Evolutionary conservation across 2,113 vertebrate genomes (phyloP).

Genomic region (Heloderma charlesbogerti): DNA sequence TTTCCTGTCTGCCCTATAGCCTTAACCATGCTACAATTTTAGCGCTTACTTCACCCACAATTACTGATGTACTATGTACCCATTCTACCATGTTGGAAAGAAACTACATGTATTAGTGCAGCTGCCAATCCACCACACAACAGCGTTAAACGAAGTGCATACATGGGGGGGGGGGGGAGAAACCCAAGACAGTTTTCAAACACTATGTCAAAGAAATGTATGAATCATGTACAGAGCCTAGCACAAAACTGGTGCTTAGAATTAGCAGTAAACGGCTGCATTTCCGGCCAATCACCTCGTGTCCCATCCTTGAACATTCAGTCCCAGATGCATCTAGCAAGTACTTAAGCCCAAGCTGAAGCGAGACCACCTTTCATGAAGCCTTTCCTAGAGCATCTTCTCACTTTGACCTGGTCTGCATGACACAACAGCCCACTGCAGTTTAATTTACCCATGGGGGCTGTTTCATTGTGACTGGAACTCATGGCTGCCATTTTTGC

Average conservation of each 20-base stretch:
- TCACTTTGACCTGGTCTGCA: neutral
- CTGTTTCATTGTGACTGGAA: no score
- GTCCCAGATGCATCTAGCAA: neutral
- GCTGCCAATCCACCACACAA: neutral
- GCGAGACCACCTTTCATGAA: neutral
- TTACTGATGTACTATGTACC: neutral
- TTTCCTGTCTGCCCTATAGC: neutral
- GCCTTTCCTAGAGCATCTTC: neutral
- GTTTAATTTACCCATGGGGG: no score
- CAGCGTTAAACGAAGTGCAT: neutral
- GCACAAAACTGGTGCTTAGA: neutral
- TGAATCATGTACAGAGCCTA: neutral
- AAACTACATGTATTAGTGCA: rapidly evolving
- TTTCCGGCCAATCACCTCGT: neutral
- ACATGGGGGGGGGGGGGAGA: neutral
- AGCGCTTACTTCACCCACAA: neutral
- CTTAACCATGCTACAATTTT: neutral
- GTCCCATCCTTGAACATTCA: neutral
- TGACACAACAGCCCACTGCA: no score
- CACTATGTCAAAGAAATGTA: neutral
- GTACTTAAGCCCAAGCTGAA: neutral
- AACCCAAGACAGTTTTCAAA: neutral
- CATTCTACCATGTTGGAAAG: rapidly evolving
- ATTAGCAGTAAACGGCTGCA: neutral
- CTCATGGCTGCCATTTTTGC: no score